Conservation (phyloP, 2,888 invertebrate species). For the Listrodromus nycthemerus region DNA sequence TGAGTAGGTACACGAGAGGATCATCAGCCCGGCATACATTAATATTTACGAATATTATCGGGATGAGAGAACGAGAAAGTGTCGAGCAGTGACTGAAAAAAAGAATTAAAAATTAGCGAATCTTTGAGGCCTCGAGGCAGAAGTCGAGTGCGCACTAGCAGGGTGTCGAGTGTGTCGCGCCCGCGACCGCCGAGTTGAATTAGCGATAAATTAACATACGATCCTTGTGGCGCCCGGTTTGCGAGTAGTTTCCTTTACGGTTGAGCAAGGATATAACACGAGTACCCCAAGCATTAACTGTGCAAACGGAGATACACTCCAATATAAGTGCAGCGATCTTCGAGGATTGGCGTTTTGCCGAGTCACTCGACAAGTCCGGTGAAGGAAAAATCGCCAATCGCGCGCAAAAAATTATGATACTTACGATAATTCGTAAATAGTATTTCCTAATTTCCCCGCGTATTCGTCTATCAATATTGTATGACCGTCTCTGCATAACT, state of each 20-base stretch:
- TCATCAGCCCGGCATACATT: constrained; percentile 43
- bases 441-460: constrained; percentile 56
- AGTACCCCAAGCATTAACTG: constrained; percentile 80
- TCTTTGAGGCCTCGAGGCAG: constrained; percentile 17
- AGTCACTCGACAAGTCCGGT: background rate
- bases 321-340: constrained; percentile 72
- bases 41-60: constrained; percentile 45
- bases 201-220: constrained; percentile 70
- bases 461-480: background rate
- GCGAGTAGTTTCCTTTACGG: constrained; percentile 51
- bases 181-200: constrained; percentile 59
- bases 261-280: constrained; percentile 56
- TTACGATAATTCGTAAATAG: background rate
- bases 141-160: constrained; percentile 25
- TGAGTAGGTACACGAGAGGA: constrained; percentile 45
- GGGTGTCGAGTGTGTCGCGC: constrained; percentile 58
- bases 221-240: constrained; percentile 23
- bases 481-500: no score
- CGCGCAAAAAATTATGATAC: constrained; percentile 65
- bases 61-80: constrained; percentile 26
- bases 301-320: constrained; percentile 77
- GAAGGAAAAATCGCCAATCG: constrained; percentile 16
- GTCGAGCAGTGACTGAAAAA: constrained; percentile 1
- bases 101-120: background rate
- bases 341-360: constrained; percentile 76